phyloP scores from a whole-genome alignment of 2,888 invertebrate species.

The Lomographa bimaculata region DNA sequence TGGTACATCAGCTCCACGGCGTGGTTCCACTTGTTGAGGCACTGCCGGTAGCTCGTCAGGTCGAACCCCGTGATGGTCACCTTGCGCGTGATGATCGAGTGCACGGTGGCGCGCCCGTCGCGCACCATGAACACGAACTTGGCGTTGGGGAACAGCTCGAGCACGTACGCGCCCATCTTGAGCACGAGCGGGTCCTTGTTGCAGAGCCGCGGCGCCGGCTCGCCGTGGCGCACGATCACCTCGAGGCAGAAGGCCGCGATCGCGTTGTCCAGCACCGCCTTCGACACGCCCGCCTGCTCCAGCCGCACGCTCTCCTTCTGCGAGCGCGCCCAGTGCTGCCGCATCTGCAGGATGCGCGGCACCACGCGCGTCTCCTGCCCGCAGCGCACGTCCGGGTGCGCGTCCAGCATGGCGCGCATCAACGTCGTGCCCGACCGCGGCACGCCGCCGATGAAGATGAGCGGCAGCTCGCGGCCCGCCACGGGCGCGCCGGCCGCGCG shows the following conservation, averaged over 20 bases:
- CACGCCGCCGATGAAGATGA: constrained; percentile 98
- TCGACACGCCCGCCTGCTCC: constrained; percentile 96
- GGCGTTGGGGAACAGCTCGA: constrained; percentile 97
- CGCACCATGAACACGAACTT: constrained; percentile 99
- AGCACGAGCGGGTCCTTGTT: constrained; percentile 99
- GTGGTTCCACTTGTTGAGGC: constrained; percentile 98
- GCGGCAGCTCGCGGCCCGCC: constrained; percentile 93
- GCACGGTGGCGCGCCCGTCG: constrained; percentile 98
- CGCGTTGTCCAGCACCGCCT: constrained; percentile 96
- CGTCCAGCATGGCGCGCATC: constrained; percentile 99
- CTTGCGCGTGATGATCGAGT: constrained; percentile 98
- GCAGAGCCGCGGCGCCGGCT: constrained; percentile 96
- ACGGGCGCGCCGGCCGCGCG: constrained; percentile 43
- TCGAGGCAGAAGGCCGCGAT: constrained; percentile 98
- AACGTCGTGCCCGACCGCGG: constrained; percentile 98
- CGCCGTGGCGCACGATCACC: constrained; percentile 97
- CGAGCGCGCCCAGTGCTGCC: constrained; percentile 97
- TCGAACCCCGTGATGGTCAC: constrained; percentile 96
- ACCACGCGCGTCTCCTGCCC: constrained; percentile 99
- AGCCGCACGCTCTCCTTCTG: constrained; percentile 95
- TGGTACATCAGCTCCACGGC: constrained; percentile 97
- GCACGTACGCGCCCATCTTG: constrained; percentile 96
- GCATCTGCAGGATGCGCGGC: constrained; percentile 97
- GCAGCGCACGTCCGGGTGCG: constrained; percentile 98
- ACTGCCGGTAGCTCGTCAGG: constrained; percentile 95